phyloP scores from a whole-genome alignment of 2,797 vertebrate genomes.

The Coccyzus lansbergi region DNA sequence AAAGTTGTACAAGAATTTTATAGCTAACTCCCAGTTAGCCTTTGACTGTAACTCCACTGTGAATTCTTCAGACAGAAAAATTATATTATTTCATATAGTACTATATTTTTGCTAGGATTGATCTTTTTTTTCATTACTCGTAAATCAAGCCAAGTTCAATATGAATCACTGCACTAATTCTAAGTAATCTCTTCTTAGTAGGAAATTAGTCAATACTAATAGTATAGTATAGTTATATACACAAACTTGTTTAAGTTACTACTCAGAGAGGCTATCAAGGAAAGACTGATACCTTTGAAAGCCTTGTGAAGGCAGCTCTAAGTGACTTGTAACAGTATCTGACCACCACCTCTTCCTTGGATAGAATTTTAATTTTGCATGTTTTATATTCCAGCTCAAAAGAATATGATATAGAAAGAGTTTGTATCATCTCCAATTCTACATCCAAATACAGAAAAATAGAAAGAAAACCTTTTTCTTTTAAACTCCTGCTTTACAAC shows the following conservation, averaged over 20 bases:
- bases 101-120: neutral
- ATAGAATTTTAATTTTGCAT: neutral
- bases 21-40: neutral
- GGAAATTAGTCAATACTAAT: neutral
- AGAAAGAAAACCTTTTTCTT: neutral
- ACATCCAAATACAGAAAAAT: neutral
- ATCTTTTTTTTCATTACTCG: neutral
- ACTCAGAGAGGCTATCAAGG: neutral
- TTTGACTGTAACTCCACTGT: neutral
- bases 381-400: neutral
- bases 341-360: neutral
- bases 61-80: neutral
- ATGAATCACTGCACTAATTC: neutral
- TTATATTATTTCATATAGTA: neutral
- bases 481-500: neutral
- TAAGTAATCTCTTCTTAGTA: neutral
- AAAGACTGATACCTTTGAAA: neutral
- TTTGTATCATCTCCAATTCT: neutral
- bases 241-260: neutral
- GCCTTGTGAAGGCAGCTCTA: neutral
- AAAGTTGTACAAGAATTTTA: neutral
- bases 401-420: neutral
- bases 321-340: neutral
- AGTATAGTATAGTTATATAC: neutral
- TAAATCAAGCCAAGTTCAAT: neutral